A percentile compares a stretch with the other conserved stretches of the same genome.
Evolutionary conservation across 2,797 vertebrate species (phyloP).

Genomic region (Myiothlypis chrysogaster): DNA sequence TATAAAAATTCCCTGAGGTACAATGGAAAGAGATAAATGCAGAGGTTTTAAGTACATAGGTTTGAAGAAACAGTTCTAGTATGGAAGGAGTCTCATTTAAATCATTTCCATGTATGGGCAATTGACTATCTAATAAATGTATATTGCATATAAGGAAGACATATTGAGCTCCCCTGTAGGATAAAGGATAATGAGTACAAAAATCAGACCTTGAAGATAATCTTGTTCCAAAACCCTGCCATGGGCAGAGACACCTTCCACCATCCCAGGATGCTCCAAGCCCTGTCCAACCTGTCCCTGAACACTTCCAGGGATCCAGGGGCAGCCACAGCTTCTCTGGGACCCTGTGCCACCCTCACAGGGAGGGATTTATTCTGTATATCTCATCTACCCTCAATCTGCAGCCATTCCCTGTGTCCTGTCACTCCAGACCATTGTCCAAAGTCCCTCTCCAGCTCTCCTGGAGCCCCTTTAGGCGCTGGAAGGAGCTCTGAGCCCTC

Average conservation of each 20-base stretch:
- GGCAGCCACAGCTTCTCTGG: not conserved
- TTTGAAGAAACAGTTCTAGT: not conserved
- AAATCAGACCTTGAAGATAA: constrained; percentile 1
- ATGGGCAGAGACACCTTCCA: not conserved
- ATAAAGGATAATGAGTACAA: not conserved
- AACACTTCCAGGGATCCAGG: not conserved
- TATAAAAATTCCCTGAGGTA: constrained; percentile 16
- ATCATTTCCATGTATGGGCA: not conserved
- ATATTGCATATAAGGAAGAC: not conserved
- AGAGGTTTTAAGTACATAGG: not conserved
- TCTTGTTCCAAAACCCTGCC: not conserved
- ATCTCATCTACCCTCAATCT: not conserved
- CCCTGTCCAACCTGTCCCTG: not conserved
- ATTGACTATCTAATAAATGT: not conserved
- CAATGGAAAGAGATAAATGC: not conserved
- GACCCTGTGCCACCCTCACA: not conserved
- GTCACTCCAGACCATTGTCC: not conserved
- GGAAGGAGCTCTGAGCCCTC: not conserved
- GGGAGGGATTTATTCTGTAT: not conserved
- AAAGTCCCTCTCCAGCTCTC: not conserved
- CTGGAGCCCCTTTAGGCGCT: not conserved
- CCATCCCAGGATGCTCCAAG: not conserved
- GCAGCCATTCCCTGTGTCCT: not conserved
- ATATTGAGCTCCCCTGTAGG: not conserved
- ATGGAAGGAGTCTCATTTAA: not conserved